Percentiles rank a stretch among this genome's conserved stretches.
Conservation (phyloP, 2,113 vertebrate species). For the Protomyctophum bolini region DNA sequence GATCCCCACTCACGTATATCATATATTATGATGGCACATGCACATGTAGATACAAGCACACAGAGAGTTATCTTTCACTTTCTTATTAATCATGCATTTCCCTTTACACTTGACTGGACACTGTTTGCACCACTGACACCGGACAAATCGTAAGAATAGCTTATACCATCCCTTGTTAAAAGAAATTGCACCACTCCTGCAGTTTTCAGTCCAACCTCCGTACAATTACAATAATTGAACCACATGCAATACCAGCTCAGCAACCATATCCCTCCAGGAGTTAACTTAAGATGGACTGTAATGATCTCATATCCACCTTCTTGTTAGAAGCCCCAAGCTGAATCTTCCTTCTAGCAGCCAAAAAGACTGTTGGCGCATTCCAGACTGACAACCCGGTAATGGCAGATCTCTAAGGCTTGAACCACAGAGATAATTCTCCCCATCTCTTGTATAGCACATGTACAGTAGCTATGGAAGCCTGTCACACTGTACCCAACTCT, state of each 20-base stretch:
- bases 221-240: conserved; percentile 59
- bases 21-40: background rate
- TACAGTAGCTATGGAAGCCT: conserved; percentile 49
- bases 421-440: conserved; percentile 61
- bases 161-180: conserved; percentile 23
- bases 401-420: conserved; percentile 65
- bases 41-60: background rate
- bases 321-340: conserved; percentile 52
- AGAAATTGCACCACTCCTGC: background rate
- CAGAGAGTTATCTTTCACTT: background rate
- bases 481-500: conserved; percentile 66
- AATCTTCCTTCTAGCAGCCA: conserved; percentile 55
- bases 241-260: conserved; percentile 43
- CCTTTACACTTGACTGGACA: background rate
- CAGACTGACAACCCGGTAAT: conserved; percentile 76
- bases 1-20: background rate
- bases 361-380: conserved; percentile 55
- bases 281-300: conserved; percentile 64
- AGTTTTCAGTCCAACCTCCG: conserved; percentile 61
- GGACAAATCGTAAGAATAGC: conserved; percentile 25
- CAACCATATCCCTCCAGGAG: conserved; percentile 46
- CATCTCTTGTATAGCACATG: conserved; percentile 58
- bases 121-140: background rate
- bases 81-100: background rate
- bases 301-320: conserved; percentile 65